phyloP scores from a whole-genome alignment of 2,888 invertebrate species.

The Chrysomela aeneicollis region DNA sequence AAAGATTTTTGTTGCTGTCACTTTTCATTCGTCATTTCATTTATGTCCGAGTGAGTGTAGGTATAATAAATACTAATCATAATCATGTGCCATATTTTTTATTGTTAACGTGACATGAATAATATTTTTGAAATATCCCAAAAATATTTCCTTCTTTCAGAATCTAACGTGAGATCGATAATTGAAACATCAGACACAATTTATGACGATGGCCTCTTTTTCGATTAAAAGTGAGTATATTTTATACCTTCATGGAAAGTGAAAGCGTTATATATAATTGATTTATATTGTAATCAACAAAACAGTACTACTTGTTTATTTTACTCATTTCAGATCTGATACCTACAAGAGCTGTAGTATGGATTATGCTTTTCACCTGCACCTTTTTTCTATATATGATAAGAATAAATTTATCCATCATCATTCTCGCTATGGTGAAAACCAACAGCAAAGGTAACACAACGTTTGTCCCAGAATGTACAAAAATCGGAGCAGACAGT shows the following conservation, averaged over 20 bases:
- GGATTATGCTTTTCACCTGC: constrained; percentile 76
- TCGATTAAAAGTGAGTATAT: constrained; percentile 23
- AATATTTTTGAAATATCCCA: no score
- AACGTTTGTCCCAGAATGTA: constrained; percentile 41
- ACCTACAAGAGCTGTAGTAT: constrained; percentile 66
- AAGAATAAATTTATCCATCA: constrained; percentile 78
- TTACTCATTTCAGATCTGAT: constrained; percentile 47
- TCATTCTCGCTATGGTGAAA: constrained; percentile 75
- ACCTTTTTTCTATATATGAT: constrained; percentile 79
- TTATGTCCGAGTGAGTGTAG: no score
- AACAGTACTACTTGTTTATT: not conserved
- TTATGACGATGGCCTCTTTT: constrained; percentile 8
- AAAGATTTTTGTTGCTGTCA: no score
- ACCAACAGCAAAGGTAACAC: constrained; percentile 40
- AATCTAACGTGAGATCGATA: no score
- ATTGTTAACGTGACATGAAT: no score
- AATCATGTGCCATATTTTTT: no score
- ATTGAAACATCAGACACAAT: not conserved
- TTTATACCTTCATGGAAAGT: no score
- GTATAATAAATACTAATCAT: no score
- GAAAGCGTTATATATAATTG: no score
- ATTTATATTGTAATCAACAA: no score
- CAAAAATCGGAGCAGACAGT: constrained; percentile 13
- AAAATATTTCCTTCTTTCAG: no score
- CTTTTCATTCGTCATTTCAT: no score